Evolutionary conservation across 2,113 vertebrate genomes (phyloP), one percentile per base, ranked within the genome.

Genomic region (Eidolon helvum): DNA sequence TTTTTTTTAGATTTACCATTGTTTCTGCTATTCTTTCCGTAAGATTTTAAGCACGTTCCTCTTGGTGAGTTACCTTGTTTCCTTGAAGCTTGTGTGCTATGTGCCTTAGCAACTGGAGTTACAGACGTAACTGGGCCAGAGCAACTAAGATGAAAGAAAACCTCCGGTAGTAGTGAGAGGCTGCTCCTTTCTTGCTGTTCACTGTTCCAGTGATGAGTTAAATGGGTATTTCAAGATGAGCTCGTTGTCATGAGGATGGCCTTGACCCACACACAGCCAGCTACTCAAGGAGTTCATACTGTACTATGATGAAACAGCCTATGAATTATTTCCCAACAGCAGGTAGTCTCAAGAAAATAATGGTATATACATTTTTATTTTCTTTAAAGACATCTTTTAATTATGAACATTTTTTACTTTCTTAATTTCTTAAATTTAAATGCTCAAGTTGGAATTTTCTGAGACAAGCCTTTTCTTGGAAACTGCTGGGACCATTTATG

Each of bases 241-340:
- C n/a, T 5, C 1, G 24, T 77, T 53, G 28, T 57, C 72, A 55
- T 21, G 78, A 82, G 50, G 75, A 91, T 14, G 21, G 28, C 7
- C 48, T 38, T 45, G 28, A 61, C 45, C 68, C 28, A n/a, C 55
- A 86, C 9, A n/a, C 24, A n/a, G 22, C 22, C 53, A 75, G 30
- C 50, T 84, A 33, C 30, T 63, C 48, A 21, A 75, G 68, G 24
- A 63, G 26, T 30, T 71, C 66, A 48, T 33, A 87, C 24, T 45
- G 45, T 0, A 61, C 11, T 7, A 4, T 0, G 3, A 86, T 1
- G 18, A 43, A 26, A 53, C 28, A 4, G 38, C n/a, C 22, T n/a
- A 16, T 28, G 86, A 68, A 40, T 79, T 57, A 82, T n/a, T 87
- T 78, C 30, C 55, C 21, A 40, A 21, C 12, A 28, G 26, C 55